Evolutionary conservation across 2,888 invertebrate genomes (phyloP).

Genomic region (Allolobophora icterica): DNA sequence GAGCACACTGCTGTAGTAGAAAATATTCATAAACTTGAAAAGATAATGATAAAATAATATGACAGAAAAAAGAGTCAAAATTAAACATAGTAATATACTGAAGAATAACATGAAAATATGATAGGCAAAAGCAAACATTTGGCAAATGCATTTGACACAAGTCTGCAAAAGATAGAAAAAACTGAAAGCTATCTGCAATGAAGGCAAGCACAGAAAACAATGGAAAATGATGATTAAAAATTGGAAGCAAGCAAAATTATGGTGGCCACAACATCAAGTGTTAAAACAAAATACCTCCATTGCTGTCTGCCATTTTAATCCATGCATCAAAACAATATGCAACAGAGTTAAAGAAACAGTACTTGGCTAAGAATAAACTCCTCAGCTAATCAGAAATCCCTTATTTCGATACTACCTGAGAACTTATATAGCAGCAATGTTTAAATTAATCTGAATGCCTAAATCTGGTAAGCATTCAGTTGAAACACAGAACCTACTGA

Average conservation of each 20-base stretch:
- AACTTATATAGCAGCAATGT: not conserved
- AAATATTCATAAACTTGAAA: not conserved
- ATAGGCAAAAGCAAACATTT: not conserved
- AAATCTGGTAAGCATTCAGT: too few species aligned
- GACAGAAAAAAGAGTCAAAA: not conserved
- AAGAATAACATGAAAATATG: not conserved
- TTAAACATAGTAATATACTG: not conserved
- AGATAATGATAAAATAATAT: not conserved
- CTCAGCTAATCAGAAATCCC: not conserved
- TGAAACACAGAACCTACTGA: not conserved
- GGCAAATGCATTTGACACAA: not conserved
- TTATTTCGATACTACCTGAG: not conserved
- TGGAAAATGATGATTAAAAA: not conserved
- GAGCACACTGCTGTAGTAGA: not conserved
- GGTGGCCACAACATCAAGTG: not conserved
- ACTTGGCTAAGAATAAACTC: not conserved
- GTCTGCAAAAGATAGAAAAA: not conserved
- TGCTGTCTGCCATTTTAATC: not conserved
- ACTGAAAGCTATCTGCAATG: too few species aligned
- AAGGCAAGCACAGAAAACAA: not conserved
- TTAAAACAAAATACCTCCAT: not conserved
- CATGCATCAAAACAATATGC: not conserved
- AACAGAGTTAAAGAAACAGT: not conserved
- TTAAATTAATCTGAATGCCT: not conserved
- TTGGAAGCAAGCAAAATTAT: slow-evolving; percentile 3